phyloP scores from a whole-genome alignment of 2,888 invertebrate genomes.

The Corythucha ciliata region DNA sequence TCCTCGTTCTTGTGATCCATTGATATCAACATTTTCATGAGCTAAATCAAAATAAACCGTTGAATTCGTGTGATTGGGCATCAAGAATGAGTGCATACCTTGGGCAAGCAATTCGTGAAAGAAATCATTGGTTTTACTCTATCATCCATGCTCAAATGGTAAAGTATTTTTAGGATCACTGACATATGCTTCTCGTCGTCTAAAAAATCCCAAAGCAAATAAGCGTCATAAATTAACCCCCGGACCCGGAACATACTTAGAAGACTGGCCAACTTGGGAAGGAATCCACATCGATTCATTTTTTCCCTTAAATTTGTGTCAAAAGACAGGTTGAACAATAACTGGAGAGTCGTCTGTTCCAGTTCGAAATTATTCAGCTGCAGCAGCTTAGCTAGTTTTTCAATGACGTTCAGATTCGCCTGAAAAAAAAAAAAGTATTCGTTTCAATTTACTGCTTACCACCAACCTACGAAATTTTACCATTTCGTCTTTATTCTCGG shows the following conservation, averaged over 20 bases:
- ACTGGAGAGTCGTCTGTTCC: constrained; percentile 71
- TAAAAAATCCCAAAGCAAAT: constrained; percentile 37
- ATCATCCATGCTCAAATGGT: constrained; percentile 92
- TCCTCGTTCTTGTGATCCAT: constrained; percentile 54
- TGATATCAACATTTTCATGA: constrained; percentile 67
- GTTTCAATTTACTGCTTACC: no score
- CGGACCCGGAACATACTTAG: constrained; percentile 54
- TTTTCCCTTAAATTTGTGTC: constrained; percentile 75
- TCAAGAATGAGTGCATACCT: constrained; percentile 50
- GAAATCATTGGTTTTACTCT: constrained; percentile 87
- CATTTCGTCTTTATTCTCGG: constrained; percentile 92
- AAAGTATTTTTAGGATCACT: constrained; percentile 70
- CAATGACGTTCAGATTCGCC: constrained; percentile 65
- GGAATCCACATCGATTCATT: constrained; percentile 80
- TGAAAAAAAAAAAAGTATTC: constrained; percentile 35
- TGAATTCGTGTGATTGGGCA: not conserved
- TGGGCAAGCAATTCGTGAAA: constrained; percentile 85
- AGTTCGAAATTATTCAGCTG: constrained; percentile 54
- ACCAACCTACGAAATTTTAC: no score
- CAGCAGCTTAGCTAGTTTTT: constrained; percentile 73
- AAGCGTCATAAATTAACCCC: constrained; percentile 1
- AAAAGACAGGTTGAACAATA: constrained; percentile 93
- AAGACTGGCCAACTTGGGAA: constrained; percentile 82
- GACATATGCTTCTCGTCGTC: constrained; percentile 70
- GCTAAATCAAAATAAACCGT: constrained; percentile 42